These are phyloP conservation scores for Hexactinellida sp. DNA, from an alignment of 37 sponge, comb jelly and placozoan species.

Conservation along the genomic window DNA sequence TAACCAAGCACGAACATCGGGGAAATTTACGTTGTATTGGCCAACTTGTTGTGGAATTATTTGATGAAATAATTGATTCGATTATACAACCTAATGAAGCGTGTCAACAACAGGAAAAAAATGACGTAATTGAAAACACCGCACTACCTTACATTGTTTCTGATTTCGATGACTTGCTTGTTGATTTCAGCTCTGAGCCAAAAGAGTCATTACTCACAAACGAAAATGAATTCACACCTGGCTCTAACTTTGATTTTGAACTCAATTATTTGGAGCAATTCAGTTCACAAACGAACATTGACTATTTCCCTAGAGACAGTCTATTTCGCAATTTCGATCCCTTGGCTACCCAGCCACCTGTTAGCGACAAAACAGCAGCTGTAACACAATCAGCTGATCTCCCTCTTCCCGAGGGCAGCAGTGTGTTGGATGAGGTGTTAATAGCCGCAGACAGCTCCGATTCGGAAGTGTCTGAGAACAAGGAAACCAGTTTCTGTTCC, in stretches of 20 bases:
- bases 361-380: not conserved
- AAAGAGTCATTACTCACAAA: not conserved
- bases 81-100: not conserved
- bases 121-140: not conserved
- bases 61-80: not conserved
- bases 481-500: not conserved
- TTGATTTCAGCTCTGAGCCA: not conserved
- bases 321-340: not conserved
- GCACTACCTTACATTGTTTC: not conserved
- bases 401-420: not conserved
- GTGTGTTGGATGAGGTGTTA: not conserved
- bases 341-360: not conserved
- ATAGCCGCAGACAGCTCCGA: not conserved
- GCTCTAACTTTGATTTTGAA: constrained; percentile 9
- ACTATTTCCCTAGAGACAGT: not conserved
- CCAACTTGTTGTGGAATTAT: not conserved
- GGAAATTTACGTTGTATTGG: not conserved
- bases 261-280: constrained; percentile 5
- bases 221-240: constrained; percentile 2
- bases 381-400: not conserved
- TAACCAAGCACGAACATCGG: not conserved
- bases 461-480: not conserved
- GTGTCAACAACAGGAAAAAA: not conserved
- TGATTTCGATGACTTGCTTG: not conserved
- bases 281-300: not conserved